phyloP scores from a whole-genome alignment of 2,113 vertebrate genomes.

The Saimiri boliviensis region DNA sequence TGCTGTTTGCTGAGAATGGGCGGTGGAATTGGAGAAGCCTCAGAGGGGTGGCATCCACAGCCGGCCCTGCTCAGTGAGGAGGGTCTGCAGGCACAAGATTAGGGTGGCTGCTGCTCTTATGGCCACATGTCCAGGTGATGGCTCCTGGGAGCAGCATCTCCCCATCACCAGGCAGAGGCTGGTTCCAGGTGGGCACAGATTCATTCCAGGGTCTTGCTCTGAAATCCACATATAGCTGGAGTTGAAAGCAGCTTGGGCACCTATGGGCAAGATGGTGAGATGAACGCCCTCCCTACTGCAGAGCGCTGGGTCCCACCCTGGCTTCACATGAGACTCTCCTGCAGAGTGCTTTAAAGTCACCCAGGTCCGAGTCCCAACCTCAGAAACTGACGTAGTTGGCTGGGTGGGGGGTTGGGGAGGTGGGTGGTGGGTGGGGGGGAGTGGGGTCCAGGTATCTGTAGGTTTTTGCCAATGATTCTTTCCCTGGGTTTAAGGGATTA shows the following conservation, averaged over 20 bases:
- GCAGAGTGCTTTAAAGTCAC: background rate
- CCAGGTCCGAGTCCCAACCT: background rate
- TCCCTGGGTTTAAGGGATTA: background rate
- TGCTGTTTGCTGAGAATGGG: too few species aligned
- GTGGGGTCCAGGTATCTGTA: background rate
- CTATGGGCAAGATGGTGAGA: background rate
- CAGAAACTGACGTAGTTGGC: background rate
- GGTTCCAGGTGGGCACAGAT: background rate
- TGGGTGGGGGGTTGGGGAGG: too few species aligned
- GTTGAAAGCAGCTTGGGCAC: background rate
- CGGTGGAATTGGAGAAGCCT: background rate
- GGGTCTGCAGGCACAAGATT: background rate
- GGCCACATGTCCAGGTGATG: background rate
- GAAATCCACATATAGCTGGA: background rate
- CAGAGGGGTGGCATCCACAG: background rate
- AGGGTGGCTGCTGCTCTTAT: background rate
- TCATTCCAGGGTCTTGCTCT: background rate
- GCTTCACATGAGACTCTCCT: background rate
- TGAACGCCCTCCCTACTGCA: background rate
- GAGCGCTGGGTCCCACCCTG: background rate
- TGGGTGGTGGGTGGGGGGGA: too few species aligned
- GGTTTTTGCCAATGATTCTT: background rate
- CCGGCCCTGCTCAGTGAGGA: background rate
- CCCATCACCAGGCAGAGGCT: background rate
- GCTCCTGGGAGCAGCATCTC: background rate